Percentiles rank a stretch among this genome's conserved stretches.
Evolutionary conservation across 2,888 invertebrate species (phyloP).

Genomic region (Colostygia pectinataria): DNA sequence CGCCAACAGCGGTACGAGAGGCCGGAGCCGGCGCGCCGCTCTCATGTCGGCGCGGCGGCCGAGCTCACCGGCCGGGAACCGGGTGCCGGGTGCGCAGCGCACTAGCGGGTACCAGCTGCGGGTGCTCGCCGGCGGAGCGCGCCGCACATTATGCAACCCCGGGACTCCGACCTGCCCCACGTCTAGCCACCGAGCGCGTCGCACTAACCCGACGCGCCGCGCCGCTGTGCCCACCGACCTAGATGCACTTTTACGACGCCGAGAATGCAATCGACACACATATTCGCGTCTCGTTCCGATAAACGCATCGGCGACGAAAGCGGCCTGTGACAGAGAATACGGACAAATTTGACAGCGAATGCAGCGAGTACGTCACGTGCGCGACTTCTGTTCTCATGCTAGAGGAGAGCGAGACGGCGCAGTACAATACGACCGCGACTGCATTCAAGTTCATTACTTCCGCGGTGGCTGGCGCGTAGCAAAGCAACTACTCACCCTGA

Average conservation of each 20-base stretch:
- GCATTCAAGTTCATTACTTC: constrained; percentile 84
- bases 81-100: constrained; percentile 15
- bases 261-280: constrained; percentile 81
- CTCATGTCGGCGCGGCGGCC: constrained; percentile 47
- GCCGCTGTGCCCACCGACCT: constrained; percentile 75
- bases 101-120: constrained; percentile 29
- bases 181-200: constrained; percentile 70
- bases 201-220: constrained; percentile 68
- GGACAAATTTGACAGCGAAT: constrained; percentile 79
- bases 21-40: constrained; percentile 55
- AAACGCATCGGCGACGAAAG: constrained; percentile 82
- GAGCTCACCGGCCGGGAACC: constrained; percentile 17
- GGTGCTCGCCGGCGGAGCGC: constrained; percentile 57
- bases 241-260: constrained; percentile 81
- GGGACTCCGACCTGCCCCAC: constrained; percentile 76
- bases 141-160: constrained; percentile 71
- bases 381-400: constrained; percentile 63
- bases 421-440: constrained; percentile 60
- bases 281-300: constrained; percentile 83
- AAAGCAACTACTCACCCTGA: constrained; percentile 61
- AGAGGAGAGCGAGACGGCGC: constrained; percentile 68
- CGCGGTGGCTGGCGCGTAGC: constrained; percentile 67
- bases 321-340: constrained; percentile 81
- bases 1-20: constrained; percentile 64
- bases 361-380: constrained; percentile 78